Conservation (phyloP, 2,888 invertebrate species). For the Eristalinus sepulchralis region DNA sequence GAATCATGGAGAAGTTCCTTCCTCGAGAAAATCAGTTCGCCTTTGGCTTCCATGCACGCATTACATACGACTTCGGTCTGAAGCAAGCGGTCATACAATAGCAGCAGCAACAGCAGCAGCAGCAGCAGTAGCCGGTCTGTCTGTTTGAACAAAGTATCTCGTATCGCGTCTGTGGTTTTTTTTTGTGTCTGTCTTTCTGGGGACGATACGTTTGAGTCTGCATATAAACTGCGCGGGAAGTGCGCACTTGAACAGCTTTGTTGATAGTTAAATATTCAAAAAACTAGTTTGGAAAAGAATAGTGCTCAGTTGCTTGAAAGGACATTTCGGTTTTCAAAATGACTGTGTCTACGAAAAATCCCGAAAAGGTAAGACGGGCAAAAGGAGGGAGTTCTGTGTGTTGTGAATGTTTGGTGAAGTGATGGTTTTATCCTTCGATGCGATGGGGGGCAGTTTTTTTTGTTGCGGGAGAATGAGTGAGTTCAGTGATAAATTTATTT, state of each 20-base stretch:
- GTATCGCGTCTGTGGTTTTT: background rate
- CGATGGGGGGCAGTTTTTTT: background rate
- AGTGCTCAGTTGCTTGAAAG: background rate
- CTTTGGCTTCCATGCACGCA: slow-evolving; percentile 66
- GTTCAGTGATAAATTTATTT: background rate
- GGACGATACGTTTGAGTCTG: background rate
- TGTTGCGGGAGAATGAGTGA: background rate
- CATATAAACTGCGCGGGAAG: background rate
- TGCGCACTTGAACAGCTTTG: background rate
- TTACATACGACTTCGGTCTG: slow-evolving; percentile 40
- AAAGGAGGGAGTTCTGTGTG: background rate
- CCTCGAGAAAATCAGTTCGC: slow-evolving; percentile 65
- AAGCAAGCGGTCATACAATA: slow-evolving; percentile 1
- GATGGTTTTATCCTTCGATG: background rate
- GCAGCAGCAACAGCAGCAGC: background rate
- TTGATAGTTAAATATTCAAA: background rate
- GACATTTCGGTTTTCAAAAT: background rate
- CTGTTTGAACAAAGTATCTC: background rate
- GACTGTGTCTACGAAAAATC: background rate
- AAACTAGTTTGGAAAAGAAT: background rate
- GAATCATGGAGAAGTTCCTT: slow-evolving; percentile 62
- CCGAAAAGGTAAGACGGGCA: slow-evolving; percentile 5
- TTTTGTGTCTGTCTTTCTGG: background rate
- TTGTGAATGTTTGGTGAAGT: background rate
- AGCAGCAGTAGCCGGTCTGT: background rate